Evolutionary conservation across 2,888 invertebrate genomes (phyloP).

Genomic region (Nymphalis urticae): DNA sequence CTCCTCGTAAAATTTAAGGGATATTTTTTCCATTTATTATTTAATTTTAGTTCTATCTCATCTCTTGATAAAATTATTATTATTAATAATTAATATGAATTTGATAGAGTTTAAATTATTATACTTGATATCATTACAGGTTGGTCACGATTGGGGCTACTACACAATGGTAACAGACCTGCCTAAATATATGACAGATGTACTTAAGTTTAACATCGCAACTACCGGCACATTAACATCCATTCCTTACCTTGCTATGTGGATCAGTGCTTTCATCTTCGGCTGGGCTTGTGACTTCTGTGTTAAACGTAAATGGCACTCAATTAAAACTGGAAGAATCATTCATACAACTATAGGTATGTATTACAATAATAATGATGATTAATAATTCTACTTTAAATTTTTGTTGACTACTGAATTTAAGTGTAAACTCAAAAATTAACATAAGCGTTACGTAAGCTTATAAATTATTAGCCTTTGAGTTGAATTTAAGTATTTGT

Average conservation of each 20-base stretch:
- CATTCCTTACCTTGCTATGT: conserved; percentile 86
- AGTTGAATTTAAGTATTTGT: too few relatives aligned
- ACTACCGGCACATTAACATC: conserved; percentile 84
- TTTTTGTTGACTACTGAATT: too few relatives aligned
- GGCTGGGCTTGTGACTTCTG: conserved; percentile 87
- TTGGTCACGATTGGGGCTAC: conserved; percentile 84
- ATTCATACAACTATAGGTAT: conserved; percentile 86
- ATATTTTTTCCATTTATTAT: too few relatives aligned
- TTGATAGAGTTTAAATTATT: not conserved
- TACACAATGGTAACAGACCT: conserved; percentile 87
- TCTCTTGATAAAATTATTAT: too few relatives aligned
- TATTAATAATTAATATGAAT: too few relatives aligned
- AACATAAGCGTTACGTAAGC: too few relatives aligned
- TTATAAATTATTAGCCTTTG: too few relatives aligned
- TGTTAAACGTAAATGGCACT: conserved; percentile 82
- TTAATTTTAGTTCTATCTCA: too few relatives aligned
- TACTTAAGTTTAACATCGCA: conserved; percentile 84
- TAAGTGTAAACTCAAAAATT: too few relatives aligned
- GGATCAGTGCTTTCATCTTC: conserved; percentile 84
- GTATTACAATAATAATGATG: not conserved
- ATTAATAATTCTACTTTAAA: not conserved
- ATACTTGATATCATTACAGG: conserved; percentile 48
- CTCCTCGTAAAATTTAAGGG: too few relatives aligned
- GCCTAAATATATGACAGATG: conserved; percentile 86
- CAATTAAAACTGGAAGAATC: conserved; percentile 82